Evolutionary conservation across 2,888 invertebrate species (phyloP).

Genomic region (Folsomia manolachei): DNA sequence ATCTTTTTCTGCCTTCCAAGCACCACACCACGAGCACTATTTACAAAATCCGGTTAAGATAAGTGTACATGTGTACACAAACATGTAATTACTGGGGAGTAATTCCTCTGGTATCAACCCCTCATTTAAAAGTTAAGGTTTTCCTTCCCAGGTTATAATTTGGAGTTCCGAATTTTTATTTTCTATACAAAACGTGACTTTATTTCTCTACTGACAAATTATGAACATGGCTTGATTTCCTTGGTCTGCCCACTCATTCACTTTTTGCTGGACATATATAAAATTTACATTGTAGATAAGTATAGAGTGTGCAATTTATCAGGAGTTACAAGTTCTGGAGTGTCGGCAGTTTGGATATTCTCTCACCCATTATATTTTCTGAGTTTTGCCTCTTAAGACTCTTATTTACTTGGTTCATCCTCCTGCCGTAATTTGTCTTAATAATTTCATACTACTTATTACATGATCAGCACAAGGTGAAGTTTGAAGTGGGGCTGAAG

Average conservation of each 20-base stretch:
- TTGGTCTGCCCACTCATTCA: constrained; percentile 20
- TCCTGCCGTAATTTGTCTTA: constrained; percentile 14
- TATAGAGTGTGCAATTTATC: no score
- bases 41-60: constrained; percentile 51
- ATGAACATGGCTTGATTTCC: constrained; percentile 1
- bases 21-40: no score
- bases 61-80: constrained; percentile 44
- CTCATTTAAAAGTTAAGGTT: constrained; percentile 45
- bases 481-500: not conserved
- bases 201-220: constrained; percentile 50
- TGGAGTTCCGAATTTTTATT: constrained; percentile 46
- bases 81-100: constrained; percentile 49
- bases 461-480: constrained; percentile 20
- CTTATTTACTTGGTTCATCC: no score
- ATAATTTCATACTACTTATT: constrained; percentile 16
- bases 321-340: not conserved
- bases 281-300: constrained; percentile 3
- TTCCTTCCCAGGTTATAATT: constrained; percentile 47
- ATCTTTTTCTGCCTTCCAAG: no score
- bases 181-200: constrained; percentile 49
- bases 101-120: constrained; percentile 49
- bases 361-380: not conserved
- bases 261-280: constrained; percentile 17
- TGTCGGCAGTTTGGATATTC: constrained; percentile 8
- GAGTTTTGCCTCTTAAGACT: not conserved